A percentile compares a stretch with the other conserved stretches of the same genome.
These are phyloP conservation scores for Chloroclysta siterata DNA, from an alignment of 2,888 invertebrate species.

Conservation along the genomic window DNA sequence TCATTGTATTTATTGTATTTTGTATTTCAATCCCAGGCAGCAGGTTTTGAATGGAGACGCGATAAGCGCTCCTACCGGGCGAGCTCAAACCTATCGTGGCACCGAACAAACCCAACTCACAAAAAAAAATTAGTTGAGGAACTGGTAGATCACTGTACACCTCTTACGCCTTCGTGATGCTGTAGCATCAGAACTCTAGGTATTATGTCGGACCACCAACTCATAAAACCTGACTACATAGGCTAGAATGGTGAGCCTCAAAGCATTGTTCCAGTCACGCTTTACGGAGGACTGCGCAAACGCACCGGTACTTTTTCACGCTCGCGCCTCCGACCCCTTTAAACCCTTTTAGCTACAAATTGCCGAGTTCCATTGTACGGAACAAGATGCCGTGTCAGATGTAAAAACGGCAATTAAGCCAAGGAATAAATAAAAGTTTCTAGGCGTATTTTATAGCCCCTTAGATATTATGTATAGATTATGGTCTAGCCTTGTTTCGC, in stretches of 20 bases:
- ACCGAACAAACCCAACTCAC: too few species aligned
- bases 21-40: too few species aligned
- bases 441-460: background rate
- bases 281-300: conserved; percentile 41
- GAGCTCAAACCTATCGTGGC: too few species aligned
- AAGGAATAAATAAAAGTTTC: conserved; percentile 24
- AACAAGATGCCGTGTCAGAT: conserved; percentile 64
- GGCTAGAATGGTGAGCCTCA: conserved; percentile 18
- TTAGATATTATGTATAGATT: background rate
- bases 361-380: conserved; percentile 62
- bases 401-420: conserved; percentile 43
- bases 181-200: too few species aligned
- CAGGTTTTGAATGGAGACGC: too few species aligned
- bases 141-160: too few species aligned
- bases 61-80: too few species aligned
- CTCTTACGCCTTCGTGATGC: too few species aligned
- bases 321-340: conserved; percentile 47
- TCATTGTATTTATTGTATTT: too few species aligned
- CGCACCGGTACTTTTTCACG: conserved; percentile 61
- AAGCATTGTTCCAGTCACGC: conserved; percentile 40
- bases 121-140: too few species aligned
- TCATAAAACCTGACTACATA: background rate
- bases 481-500: background rate
- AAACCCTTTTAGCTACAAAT: conserved; percentile 56
- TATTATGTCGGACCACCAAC: too few species aligned